These are phyloP conservation scores for Lampris megalopsis DNA, from an alignment of 2,113 vertebrate genomes.

Conservation along the genomic window DNA sequence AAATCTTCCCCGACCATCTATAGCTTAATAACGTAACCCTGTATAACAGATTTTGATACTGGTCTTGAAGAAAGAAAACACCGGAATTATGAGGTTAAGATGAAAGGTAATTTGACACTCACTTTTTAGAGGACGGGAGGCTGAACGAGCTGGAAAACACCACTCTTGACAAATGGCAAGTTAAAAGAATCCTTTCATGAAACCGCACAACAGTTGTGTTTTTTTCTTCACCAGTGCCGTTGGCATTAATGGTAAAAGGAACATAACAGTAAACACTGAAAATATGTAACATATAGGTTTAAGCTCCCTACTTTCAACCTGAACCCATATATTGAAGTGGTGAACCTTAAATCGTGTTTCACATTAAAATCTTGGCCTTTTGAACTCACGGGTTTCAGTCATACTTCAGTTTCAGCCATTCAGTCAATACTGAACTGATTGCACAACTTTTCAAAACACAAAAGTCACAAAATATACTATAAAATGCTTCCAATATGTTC, in stretches of 20 bases:
- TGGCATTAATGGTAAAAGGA: constrained; percentile 10
- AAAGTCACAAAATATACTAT: constrained; percentile 20
- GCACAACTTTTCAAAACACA: constrained; percentile 43
- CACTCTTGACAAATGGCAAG: not conserved
- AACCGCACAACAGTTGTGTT: not conserved
- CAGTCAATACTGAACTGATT: constrained; percentile 45
- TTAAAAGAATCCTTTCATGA: not conserved
- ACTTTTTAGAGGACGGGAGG: not conserved
- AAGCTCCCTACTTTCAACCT: not conserved
- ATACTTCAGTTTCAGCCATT: not conserved
- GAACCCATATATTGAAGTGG: not conserved
- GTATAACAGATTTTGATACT: constrained; percentile 1
- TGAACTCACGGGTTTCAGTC: constrained; percentile 28
- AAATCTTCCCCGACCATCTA: no score
- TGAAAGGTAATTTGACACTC: no score
- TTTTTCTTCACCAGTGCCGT: constrained; percentile 1
- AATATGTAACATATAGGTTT: not conserved
- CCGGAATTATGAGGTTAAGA: not conserved
- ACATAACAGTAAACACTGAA: not conserved
- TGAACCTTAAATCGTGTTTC: constrained; percentile 33
- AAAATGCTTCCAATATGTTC: constrained; percentile 23
- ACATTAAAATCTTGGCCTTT: constrained; percentile 19
- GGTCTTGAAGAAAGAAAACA: not conserved
- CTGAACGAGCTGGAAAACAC: not conserved
- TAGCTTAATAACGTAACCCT: not conserved